Percentiles rank a stretch among this genome's conserved stretches.
Evolutionary conservation across 2,113 vertebrate species (phyloP).

Genomic region (Uria aalge): DNA sequence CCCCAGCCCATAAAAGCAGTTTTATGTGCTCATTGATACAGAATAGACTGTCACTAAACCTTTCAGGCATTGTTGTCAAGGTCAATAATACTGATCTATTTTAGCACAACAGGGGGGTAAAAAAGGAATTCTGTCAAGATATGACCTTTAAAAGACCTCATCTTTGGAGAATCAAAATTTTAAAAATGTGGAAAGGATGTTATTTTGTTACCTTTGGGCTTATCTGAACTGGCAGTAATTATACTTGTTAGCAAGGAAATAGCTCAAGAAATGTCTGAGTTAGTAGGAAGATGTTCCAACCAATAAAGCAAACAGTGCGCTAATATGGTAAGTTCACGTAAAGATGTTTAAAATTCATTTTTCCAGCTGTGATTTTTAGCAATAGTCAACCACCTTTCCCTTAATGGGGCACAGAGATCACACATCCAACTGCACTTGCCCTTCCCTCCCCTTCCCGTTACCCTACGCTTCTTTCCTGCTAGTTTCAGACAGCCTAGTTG

Average conservation of each 20-base stretch:
- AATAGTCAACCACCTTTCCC: not conserved
- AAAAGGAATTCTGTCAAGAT: conserved; percentile 57
- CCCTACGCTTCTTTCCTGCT: not conserved
- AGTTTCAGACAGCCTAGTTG: not conserved
- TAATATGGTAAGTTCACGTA: not conserved
- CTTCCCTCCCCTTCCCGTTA: fast-evolving
- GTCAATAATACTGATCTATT: conserved; percentile 68
- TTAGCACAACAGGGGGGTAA: conserved; percentile 23
- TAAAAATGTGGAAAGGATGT: not conserved
- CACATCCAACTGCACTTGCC: fast-evolving
- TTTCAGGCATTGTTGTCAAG: conserved; percentile 66
- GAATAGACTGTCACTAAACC: conserved; percentile 60
- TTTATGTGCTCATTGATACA: conserved; percentile 56
- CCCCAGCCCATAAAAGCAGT: conserved; percentile 23
- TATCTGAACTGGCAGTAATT: not conserved
- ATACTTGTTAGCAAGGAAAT: not conserved
- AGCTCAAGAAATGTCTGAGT: not conserved
- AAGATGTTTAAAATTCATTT: not conserved
- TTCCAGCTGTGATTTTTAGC: not conserved
- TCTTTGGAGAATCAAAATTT: conserved; percentile 10
- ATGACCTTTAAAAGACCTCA: conserved; percentile 69
- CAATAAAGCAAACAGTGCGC: not conserved
- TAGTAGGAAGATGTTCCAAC: not conserved
- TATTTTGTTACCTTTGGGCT: not conserved
- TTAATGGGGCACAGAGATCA: not conserved